Evolutionary conservation across 2,888 invertebrate genomes (phyloP).

Genomic region (Griposia aprilina): DNA sequence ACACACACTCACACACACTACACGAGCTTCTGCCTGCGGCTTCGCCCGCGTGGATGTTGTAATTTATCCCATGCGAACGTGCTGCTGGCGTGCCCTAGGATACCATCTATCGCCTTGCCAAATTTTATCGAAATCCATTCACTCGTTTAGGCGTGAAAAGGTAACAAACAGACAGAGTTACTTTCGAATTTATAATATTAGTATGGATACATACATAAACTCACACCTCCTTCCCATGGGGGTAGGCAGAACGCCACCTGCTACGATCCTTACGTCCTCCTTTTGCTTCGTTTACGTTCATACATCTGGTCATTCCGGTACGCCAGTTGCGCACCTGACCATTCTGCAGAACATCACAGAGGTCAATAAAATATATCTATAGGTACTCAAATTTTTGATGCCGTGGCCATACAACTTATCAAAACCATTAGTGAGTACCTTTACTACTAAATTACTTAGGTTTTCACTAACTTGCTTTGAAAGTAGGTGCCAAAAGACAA

Average conservation of each 20-base stretch:
- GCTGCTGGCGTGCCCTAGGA: too few relatives aligned
- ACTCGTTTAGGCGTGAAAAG: too few relatives aligned
- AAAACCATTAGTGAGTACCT: neutral
- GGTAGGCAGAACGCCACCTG: neutral
- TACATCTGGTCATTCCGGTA: neutral
- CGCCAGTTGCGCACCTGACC: neutral
- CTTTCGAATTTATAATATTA: too few relatives aligned
- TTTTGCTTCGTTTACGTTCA: neutral
- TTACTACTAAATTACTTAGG: neutral
- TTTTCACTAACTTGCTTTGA: neutral
- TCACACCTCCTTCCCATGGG: neutral
- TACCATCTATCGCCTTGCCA: too few relatives aligned
- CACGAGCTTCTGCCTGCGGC: too few relatives aligned
- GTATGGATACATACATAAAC: neutral
- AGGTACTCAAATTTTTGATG: neutral
- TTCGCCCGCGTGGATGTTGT: too few relatives aligned
- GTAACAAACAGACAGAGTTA: too few relatives aligned
- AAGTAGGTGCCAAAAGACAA: neutral
- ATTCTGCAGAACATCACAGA: neutral
- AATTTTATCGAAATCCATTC: too few relatives aligned
- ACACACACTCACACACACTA: too few relatives aligned
- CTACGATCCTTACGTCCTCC: neutral
- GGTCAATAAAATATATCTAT: neutral
- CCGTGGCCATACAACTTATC: neutral
- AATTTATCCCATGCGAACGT: too few relatives aligned